Evolutionary conservation across 2,888 invertebrate genomes (phyloP).

Genomic region (Venusia cambrica): DNA sequence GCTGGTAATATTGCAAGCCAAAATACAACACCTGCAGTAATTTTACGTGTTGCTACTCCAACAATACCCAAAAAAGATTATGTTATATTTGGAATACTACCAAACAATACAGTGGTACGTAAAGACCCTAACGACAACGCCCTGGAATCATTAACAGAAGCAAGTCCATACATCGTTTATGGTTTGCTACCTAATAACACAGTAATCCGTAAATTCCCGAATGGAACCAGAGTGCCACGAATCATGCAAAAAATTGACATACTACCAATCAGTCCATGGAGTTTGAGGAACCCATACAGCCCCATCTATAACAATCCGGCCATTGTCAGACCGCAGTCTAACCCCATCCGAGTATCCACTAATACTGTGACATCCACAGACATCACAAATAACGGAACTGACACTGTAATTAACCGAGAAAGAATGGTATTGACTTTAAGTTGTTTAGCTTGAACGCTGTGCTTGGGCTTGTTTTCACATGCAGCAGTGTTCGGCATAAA

Average conservation of each 20-base stretch:
- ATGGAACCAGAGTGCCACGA: slow-evolving; percentile 89
- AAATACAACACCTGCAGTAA: slow-evolving; percentile 45
- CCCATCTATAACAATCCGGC: slow-evolving; percentile 81
- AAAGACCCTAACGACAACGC: slow-evolving; percentile 85
- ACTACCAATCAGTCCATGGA: slow-evolving; percentile 82
- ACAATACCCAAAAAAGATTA: slow-evolving; percentile 83
- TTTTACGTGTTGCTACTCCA: slow-evolving; percentile 43
- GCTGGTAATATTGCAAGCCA: slow-evolving; percentile 36
- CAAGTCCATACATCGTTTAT: slow-evolving; percentile 87
- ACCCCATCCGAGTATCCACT: slow-evolving; percentile 84
- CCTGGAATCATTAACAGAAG: slow-evolving; percentile 84
- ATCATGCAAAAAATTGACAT: slow-evolving; percentile 80
- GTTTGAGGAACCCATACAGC: slow-evolving; percentile 82
- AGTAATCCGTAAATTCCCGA: slow-evolving; percentile 89
- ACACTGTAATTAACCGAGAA: slow-evolving; percentile 81
- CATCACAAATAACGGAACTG: slow-evolving; percentile 81
- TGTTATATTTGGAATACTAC: slow-evolving; percentile 87
- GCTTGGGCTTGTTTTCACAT: slow-evolving; percentile 65
- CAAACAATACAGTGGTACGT: slow-evolving; percentile 89
- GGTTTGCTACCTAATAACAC: slow-evolving; percentile 90
- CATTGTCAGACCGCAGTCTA: slow-evolving; percentile 79
- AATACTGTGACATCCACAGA: slow-evolving; percentile 82
- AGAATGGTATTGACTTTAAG: slow-evolving; percentile 75
- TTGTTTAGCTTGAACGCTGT: slow-evolving; percentile 74
- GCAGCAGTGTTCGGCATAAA: slow-evolving; percentile 39